Evolutionary conservation across 2,797 vertebrate genomes (phyloP).

Genomic region (Scyliorhinus canicula): DNA sequence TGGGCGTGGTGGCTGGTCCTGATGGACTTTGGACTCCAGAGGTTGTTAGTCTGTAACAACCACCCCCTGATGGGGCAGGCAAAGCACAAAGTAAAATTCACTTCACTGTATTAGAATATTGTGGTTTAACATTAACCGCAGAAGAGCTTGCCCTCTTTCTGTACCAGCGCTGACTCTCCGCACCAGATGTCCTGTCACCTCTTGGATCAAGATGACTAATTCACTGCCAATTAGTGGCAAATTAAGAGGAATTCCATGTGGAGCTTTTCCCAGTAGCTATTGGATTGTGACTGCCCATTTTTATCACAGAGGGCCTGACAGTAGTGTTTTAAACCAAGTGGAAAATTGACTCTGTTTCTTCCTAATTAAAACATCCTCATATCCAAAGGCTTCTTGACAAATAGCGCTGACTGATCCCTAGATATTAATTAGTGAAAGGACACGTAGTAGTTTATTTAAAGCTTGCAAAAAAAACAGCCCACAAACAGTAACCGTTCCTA

Average conservation of each 20-base stretch:
- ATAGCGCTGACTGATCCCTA: background rate
- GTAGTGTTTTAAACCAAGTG: background rate
- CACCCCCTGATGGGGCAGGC: background rate
- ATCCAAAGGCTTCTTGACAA: background rate
- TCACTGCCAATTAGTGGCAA: background rate
- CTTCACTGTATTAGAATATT: background rate
- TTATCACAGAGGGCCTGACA: background rate
- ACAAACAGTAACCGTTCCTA: background rate
- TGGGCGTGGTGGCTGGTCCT: background rate
- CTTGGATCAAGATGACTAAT: background rate
- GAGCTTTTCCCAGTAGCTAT: background rate
- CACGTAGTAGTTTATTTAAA: background rate
- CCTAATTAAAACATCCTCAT: background rate
- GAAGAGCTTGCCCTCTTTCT: background rate
- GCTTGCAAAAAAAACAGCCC: background rate
- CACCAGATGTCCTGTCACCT: background rate
- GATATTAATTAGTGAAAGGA: conserved; percentile 18
- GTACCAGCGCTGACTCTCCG: background rate
- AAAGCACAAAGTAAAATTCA: background rate
- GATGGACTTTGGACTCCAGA: background rate
- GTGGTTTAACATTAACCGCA: background rate
- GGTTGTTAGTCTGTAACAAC: background rate
- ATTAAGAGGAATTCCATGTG: background rate
- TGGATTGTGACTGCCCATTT: background rate
- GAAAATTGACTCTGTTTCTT: background rate